Evolutionary conservation across 2,797 vertebrate species (phyloP), one percentile per base, ranked within the genome.

Genomic region (Erethizon dorsatum): DNA sequence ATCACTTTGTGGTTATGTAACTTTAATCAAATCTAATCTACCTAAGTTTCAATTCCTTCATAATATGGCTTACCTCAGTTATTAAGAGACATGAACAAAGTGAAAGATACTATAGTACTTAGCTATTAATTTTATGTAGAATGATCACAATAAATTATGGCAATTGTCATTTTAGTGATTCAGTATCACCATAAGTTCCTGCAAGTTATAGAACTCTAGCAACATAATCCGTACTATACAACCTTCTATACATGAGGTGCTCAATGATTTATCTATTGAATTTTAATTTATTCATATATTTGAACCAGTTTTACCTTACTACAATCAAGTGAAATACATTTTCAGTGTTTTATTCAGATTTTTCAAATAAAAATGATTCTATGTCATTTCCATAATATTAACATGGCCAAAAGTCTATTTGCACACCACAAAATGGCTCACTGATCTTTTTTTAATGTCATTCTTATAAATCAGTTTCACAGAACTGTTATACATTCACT

Each of bases 351-450:
- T 86, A 92, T 28, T 95, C 61, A 94, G n/a, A 83, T 59, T 79
- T 93, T 91, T 88, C 73, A 89, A 97, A 89, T 83, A 80, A 86
- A 96, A 92, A 85, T 77, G 12, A 96, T 37, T 88, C 54, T 88
- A 45, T 57, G 17, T 94, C 28, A 79, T 91, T 97, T 91, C 71
- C 47, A 90, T 28, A 85, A 67, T 57, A 95, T 3, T 90, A 85
- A 65, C 93, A 45, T 57, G 41, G 69, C 54, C 47, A 89, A 94
- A 94, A 91, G 71, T 10, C 28, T 97, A 9, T 59, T 63, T 71
- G 69, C 18, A 91, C 18, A 85, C 22, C 54, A 90, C 61, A 96
- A 92, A 79, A 33, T 77, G 24, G 54, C n/a, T 92, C 52, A 88
- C 13, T 84, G 22, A 52, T 86, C 1, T 90, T 86, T 94, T 89